phyloP scores from a whole-genome alignment of 1,140 invertebrate species.

The Neodiprion pinetum region DNA sequence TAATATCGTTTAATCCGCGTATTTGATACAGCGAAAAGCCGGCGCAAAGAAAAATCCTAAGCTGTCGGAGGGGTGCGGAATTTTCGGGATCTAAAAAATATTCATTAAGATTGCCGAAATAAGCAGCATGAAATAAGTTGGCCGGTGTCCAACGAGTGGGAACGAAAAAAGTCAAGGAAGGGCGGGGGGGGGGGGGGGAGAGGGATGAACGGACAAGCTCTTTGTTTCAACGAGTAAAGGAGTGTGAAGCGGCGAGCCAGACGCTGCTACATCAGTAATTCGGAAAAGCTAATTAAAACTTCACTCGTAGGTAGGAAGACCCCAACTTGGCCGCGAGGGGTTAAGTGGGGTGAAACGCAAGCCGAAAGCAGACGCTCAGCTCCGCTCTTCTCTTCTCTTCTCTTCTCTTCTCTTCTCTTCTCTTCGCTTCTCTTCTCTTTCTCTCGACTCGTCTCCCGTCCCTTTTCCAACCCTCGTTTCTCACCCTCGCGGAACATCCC shows the following conservation, averaged over 20 bases:
- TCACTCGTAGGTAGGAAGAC: constrained; percentile 36
- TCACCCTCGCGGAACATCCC: too few relatives aligned
- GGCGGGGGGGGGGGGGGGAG: too few relatives aligned
- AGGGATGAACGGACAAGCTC: neutral
- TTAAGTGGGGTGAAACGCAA: constrained; percentile 46
- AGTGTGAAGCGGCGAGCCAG: constrained; percentile 4
- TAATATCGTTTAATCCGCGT: too few relatives aligned
- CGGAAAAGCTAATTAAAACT: constrained; percentile 54
- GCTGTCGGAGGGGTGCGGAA: too few relatives aligned
- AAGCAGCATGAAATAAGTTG: neutral
- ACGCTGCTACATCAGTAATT: constrained; percentile 47
- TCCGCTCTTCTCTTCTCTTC: neutral
- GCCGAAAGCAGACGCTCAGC: constrained; percentile 31
- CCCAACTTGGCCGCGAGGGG: constrained; percentile 34
- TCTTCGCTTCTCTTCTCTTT: neutral
- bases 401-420: neutral
- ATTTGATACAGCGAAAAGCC: too few relatives aligned
- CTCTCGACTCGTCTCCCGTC: neutral
- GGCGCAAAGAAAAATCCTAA: too few relatives aligned
- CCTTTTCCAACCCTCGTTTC: too few relatives aligned
- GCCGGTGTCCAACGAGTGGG: neutral
- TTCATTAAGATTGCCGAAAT: constrained; percentile 4
- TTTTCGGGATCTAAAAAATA: neutral
- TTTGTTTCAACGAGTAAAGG: neutral
- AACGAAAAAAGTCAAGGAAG: neutral